A percentile compares a stretch with the other conserved stretches of the same genome.
phyloP scores from a whole-genome alignment of 2,797 vertebrate species.

The Falco peregrinus region DNA sequence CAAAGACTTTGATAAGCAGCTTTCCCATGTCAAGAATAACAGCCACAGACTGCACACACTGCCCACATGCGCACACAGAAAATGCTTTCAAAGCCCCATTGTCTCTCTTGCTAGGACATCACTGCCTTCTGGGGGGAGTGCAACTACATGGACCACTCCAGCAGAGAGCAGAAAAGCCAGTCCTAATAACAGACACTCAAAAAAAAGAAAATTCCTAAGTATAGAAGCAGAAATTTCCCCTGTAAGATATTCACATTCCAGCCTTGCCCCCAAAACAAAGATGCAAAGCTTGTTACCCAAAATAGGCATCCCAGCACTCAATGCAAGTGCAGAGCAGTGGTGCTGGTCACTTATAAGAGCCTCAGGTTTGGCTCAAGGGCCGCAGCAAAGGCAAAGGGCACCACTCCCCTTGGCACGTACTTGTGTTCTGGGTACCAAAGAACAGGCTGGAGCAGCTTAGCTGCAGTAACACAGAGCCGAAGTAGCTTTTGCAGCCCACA shows the following conservation, averaged over 20 bases:
- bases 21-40: neutral
- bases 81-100: neutral
- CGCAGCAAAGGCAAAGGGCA: neutral
- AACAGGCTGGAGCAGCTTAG: neutral
- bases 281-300: neutral
- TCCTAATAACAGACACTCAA: neutral
- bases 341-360: neutral
- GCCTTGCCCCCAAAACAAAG: neutral
- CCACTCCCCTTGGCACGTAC: fast-evolving
- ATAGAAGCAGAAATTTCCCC: neutral
- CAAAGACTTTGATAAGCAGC: neutral
- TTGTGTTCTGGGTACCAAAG: neutral
- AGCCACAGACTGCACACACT: neutral
- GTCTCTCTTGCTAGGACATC: neutral
- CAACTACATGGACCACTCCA: neutral
- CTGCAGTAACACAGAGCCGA: neutral
- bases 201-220: neutral
- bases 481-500: neutral
- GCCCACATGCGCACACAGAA: neutral
- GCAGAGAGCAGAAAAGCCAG: neutral
- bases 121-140: neutral
- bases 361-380: neutral
- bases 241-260: neutral
- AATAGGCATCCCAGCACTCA: neutral
- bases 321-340: neutral